Base-by-base conservation (phyloP, 2,797 vertebrate genomes). In the Simalia tracyae region DNA sequence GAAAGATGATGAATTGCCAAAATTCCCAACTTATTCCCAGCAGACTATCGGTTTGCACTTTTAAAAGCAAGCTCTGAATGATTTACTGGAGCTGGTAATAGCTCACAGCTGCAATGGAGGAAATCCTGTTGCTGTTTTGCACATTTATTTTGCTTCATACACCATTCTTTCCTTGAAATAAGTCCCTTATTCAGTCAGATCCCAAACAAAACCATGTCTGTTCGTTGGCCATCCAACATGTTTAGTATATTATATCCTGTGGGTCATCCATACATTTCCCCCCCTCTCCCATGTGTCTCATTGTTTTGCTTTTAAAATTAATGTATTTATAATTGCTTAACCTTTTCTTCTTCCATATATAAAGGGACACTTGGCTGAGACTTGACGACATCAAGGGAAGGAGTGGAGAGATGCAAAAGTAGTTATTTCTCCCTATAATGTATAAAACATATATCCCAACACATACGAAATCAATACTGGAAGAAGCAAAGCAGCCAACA, bases 1-100 rank as follows among this genome's bases (percentile, higher is more conserved):
- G 96, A 96, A 95, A 96, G 96, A 97, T 97, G 97, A 97, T 97
- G 95, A 98, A 98, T 97, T 97, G 95, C 96, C 96, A 97, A 97
- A 97, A 97, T 98, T 97, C 96, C 94, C 96, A 92, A 96, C 95
- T 96, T 97, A 96, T 96, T 97, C 97, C 97, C 97, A 92, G 92
- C 94, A 96, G 97, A 95, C 96, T 97, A 94, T 96, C 95, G 95
- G 96, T 81, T 97, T 97, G 97, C 96, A 94, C 96, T 94, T 96
- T 96, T 96, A 97, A 97, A 97, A 97, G 95, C 94, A 95, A 93
- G 91, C 88, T 97, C 96, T 96, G 95, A 97, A 96, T 96, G 96
- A 97, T 97, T 97, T 96, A 96, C 94, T 96, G 95, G 96, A 94
- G 93, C 94, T 97, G 91, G 95, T 97, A 98, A 97, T 96, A 95